Evolutionary conservation across 2,797 vertebrate species (phyloP).

Genomic region (Lates japonicus): DNA sequence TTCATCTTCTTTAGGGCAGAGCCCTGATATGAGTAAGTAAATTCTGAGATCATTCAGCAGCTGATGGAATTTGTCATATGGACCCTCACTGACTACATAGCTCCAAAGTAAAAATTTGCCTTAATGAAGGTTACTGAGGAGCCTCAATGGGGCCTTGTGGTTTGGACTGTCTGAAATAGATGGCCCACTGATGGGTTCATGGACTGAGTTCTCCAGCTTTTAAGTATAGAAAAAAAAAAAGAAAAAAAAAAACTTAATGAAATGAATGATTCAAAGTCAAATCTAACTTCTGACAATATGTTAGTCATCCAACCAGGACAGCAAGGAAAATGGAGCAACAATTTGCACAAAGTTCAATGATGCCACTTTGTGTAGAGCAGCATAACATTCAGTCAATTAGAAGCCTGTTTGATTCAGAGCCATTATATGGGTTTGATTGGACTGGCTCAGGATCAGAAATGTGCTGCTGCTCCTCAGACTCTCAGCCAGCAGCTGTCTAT

Average conservation of each 20-base stretch:
- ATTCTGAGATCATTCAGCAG: too few species aligned
- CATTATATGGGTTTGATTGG: slow-evolving; percentile 44
- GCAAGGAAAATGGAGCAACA: slow-evolving; percentile 1
- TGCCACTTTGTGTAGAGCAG: not conserved
- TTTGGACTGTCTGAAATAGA: not conserved
- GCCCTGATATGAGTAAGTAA: too few species aligned
- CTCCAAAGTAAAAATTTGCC: not conserved
- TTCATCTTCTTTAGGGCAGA: too few species aligned
- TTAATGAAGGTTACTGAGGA: not conserved
- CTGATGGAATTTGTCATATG: too few species aligned
- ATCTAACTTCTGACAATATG: too few species aligned
- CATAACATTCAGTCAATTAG: slow-evolving; percentile 24
- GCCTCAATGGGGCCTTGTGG: not conserved
- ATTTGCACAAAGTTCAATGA: not conserved
- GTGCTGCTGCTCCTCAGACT: slow-evolving; percentile 30
- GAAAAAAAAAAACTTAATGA: not conserved
- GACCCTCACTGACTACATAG: too few species aligned
- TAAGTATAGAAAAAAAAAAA: not conserved
- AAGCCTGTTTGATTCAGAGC: slow-evolving; percentile 24
- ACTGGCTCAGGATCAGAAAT: slow-evolving; percentile 48
- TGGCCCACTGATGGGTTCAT: not conserved
- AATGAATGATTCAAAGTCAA: slow-evolving; percentile 6
- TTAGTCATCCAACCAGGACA: not conserved
- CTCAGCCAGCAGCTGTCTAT: slow-evolving; percentile 44
- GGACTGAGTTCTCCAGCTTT: not conserved